Evolutionary conservation across 2,113 vertebrate genomes (phyloP).

Genomic region (Perca fluviatilis): DNA sequence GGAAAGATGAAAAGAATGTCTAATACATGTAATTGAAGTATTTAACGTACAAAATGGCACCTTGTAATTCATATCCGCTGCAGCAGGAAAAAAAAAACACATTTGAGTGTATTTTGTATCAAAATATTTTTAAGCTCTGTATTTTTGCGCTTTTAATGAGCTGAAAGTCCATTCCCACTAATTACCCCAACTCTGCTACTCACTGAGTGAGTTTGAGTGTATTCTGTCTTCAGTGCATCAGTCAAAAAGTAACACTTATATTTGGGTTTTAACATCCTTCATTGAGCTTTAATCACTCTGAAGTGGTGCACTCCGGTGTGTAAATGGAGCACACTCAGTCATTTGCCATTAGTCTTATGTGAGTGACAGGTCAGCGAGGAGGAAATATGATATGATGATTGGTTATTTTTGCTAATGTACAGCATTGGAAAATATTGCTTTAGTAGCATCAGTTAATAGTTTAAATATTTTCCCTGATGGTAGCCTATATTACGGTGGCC

Average conservation of each 20-base stretch:
- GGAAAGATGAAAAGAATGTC: background rate
- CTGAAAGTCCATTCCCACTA: conserved; percentile 5
- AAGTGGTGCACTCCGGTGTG: background rate
- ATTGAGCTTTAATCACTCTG: background rate
- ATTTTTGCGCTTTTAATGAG: conserved; percentile 1
- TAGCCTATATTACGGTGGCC: too few relatives aligned
- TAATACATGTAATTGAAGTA: background rate
- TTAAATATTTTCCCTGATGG: background rate
- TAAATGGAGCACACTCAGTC: background rate
- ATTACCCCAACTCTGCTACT: conserved; percentile 4
- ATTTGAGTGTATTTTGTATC: background rate
- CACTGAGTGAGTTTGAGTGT: conserved; percentile 20
- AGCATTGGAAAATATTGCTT: background rate
- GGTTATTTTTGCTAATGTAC: background rate
- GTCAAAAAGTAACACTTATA: background rate
- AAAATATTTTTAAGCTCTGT: background rate
- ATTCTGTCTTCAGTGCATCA: background rate
- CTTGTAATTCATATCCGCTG: background rate
- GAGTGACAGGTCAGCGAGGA: background rate
- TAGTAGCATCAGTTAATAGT: background rate
- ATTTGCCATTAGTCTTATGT: conserved; percentile 3
- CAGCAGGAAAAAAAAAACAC: background rate
- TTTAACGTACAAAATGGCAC: background rate
- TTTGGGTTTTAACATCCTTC: background rate
- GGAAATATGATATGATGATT: background rate